Conservation (phyloP, 2,113 vertebrate species). For the Chaetodon auriga region DNA sequence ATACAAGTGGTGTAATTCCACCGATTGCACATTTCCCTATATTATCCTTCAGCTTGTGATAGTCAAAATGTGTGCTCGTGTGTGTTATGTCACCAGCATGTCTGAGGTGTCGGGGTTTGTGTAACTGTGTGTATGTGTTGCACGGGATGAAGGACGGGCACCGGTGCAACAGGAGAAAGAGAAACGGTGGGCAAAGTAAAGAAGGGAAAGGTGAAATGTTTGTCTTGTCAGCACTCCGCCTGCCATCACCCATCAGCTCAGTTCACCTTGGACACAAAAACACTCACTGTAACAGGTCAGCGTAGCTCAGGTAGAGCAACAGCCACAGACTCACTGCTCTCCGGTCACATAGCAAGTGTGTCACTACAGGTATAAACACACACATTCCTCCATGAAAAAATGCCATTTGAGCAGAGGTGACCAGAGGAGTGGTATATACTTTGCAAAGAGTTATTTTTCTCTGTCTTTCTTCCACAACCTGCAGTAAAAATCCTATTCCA, state of each 20-base stretch:
- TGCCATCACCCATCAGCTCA: slow-evolving; percentile 63
- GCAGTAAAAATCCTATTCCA: slow-evolving; percentile 2
- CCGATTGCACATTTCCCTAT: not conserved
- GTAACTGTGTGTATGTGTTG: not conserved
- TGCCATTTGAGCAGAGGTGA: not conserved
- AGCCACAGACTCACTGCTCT: not conserved
- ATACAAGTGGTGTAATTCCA: not conserved
- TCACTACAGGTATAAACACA: not conserved
- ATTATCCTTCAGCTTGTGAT: not conserved
- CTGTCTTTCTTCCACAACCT: not conserved
- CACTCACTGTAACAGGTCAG: slow-evolving; percentile 27
- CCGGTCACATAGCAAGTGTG: slow-evolving; percentile 13
- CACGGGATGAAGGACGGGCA: slow-evolving; percentile 2
- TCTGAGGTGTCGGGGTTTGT: not conserved
- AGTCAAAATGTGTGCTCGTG: not conserved
- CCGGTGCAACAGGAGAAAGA: slow-evolving; percentile 41
- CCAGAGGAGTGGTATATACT: not conserved
- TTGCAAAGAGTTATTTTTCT: not conserved
- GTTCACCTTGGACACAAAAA: slow-evolving; percentile 52
- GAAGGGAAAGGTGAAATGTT: slow-evolving; percentile 61
- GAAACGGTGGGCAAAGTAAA: slow-evolving; percentile 43
- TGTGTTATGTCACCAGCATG: not conserved
- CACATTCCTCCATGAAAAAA: not conserved
- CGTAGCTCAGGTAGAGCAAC: slow-evolving; percentile 16
- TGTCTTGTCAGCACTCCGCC: slow-evolving; percentile 62